phyloP scores from a whole-genome alignment of 1,140 invertebrate species.

The Atopsyche davidsoni region DNA sequence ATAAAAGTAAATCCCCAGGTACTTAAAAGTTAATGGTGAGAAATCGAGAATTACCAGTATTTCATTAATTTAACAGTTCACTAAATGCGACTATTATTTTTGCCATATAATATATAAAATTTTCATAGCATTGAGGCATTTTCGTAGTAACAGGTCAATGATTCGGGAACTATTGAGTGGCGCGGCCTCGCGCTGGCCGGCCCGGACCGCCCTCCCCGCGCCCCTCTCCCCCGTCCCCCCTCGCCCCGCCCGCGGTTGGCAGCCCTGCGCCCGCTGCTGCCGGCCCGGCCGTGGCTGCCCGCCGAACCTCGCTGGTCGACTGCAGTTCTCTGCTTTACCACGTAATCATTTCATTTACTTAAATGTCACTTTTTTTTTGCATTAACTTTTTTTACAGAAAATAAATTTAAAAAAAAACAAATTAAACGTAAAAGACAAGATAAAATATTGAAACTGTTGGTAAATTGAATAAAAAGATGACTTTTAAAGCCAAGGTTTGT shows the following conservation, averaged over 20 bases:
- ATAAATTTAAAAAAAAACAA: too few species aligned
- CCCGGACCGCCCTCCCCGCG: background rate
- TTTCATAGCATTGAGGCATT: constrained; percentile 52
- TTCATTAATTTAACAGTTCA: constrained; percentile 50
- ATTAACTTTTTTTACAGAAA: too few species aligned
- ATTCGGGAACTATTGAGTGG: constrained; percentile 25
- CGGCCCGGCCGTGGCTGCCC: background rate
- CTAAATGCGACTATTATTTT: constrained; percentile 50
- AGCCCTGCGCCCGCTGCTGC: background rate
- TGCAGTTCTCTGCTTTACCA: too few species aligned
- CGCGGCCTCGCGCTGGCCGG: background rate
- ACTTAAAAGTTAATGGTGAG: constrained; percentile 10
- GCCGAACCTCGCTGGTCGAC: too few species aligned
- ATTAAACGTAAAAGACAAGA: too few species aligned
- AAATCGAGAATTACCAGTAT: constrained; percentile 43
- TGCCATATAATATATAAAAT: constrained; percentile 46
- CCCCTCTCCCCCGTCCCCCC: background rate
- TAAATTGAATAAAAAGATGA: too few species aligned
- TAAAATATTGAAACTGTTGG: too few species aligned
- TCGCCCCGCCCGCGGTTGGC: background rate
- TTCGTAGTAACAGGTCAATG: constrained; percentile 23
- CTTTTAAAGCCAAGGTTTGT: too few species aligned
- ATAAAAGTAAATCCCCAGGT: constrained; percentile 21
- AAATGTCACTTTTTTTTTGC: too few species aligned
- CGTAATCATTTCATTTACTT: too few species aligned